Evolutionary conservation across 2,113 vertebrate genomes (phyloP).

Genomic region (Notarius lentiginosus): DNA sequence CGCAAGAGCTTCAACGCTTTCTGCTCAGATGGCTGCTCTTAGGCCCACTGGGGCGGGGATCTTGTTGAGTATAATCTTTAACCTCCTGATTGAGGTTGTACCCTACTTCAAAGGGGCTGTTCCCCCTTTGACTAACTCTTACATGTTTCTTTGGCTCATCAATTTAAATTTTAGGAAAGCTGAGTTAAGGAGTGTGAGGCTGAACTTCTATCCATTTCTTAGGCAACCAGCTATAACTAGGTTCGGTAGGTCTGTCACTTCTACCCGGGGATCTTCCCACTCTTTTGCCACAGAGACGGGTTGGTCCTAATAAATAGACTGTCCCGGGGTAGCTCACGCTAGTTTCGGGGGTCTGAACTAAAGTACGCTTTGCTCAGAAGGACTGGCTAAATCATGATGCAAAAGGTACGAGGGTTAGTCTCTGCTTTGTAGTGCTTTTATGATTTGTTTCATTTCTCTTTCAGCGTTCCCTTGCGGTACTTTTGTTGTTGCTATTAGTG

Average conservation of each 20-base stretch:
- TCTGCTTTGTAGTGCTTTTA: conserved; percentile 58
- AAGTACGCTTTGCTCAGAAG: conserved; percentile 48
- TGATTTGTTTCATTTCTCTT: conserved; percentile 55
- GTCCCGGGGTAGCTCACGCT: conserved; percentile 58
- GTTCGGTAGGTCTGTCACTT: conserved; percentile 60
- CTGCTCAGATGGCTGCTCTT: conserved; percentile 58
- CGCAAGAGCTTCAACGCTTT: conserved; percentile 59
- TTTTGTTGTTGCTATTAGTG: conserved; percentile 22
- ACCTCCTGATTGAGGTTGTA: conserved; percentile 48
- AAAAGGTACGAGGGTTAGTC: conserved; percentile 61
- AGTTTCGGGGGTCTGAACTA: conserved; percentile 56
- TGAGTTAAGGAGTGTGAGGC: conserved; percentile 25
- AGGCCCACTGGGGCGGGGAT: conserved; percentile 46
- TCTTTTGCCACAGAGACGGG: conserved; percentile 66
- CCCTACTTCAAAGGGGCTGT: conserved; percentile 58
- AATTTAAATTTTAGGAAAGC: too few relatives aligned
- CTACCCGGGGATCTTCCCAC: conserved; percentile 59
- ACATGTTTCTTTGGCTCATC: background rate
- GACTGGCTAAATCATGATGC: conserved; percentile 64
- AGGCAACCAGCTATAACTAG: conserved; percentile 62
- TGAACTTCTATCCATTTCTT: conserved; percentile 56
- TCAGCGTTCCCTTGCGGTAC: conserved; percentile 67
- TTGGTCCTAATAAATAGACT: conserved; percentile 50
- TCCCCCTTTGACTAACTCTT: conserved; percentile 58
- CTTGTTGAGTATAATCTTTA: conserved; percentile 50